Conservation (phyloP, 2,888 invertebrate species). For the Diplolepis rosae region DNA sequence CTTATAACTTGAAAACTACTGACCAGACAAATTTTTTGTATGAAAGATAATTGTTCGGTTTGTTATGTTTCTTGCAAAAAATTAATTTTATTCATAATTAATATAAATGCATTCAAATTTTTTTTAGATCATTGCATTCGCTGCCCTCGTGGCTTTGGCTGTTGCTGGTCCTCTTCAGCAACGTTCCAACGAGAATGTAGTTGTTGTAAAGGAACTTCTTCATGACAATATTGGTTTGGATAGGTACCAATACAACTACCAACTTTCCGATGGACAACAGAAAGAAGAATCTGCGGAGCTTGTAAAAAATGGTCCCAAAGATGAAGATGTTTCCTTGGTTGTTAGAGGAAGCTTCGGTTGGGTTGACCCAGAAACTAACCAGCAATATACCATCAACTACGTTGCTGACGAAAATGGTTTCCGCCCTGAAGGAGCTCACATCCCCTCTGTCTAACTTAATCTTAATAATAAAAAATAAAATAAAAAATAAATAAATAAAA, state of each 20-base stretch:
- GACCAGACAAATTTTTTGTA: too few species aligned
- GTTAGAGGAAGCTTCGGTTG: constrained; percentile 61
- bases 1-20: too few species aligned
- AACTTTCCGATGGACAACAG: constrained; percentile 47
- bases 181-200: constrained; percentile 22
- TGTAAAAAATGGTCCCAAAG: constrained; percentile 49
- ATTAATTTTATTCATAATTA: background rate
- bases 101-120: background rate
- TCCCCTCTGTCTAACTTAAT: constrained; percentile 37
- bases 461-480: background rate
- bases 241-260: constrained; percentile 45
- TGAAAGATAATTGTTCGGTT: too few species aligned
- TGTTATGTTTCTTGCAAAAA: too few species aligned
- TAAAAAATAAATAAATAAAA: too few species aligned
- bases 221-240: constrained; percentile 48
- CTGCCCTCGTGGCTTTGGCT: constrained; percentile 47
- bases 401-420: constrained; percentile 61
- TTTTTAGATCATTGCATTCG: constrained; percentile 48
- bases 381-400: constrained; percentile 56
- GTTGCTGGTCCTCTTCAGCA: constrained; percentile 42
- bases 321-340: constrained; percentile 48
- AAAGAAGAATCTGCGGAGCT: constrained; percentile 57
- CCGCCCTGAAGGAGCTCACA: constrained; percentile 58
- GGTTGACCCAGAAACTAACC: constrained; percentile 55
- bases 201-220: constrained; percentile 38